These are phyloP conservation scores for Patella caerulea DNA, from an alignment of 2,888 invertebrate species.

Conservation along the genomic window DNA sequence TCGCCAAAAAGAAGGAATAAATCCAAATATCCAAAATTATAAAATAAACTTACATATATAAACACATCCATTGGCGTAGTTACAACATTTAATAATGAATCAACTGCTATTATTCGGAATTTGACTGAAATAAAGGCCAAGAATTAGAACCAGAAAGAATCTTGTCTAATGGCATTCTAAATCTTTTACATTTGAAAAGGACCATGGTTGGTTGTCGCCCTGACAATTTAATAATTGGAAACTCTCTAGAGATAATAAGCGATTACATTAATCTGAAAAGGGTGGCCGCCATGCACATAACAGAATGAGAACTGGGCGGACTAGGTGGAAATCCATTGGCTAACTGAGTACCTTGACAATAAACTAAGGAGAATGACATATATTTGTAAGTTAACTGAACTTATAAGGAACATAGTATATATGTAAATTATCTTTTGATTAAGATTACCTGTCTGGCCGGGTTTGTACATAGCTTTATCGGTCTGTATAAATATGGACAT, in stretches of 20 bases:
- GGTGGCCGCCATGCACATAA: neutral
- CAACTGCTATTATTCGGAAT: conserved; percentile 85
- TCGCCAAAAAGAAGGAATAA: too few relatives aligned
- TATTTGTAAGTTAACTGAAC: too few relatives aligned
- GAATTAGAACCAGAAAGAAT: neutral
- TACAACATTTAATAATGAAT: conserved; percentile 81
- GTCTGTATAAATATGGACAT: conserved; percentile 64
- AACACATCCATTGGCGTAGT: conserved; percentile 78
- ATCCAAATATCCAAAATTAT: too few relatives aligned
- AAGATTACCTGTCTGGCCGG: conserved; percentile 61
- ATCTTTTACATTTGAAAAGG: too few relatives aligned
- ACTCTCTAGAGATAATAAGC: neutral
- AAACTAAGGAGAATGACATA: neutral
- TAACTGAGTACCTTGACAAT: neutral
- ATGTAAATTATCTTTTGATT: neutral
- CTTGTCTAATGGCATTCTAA: too few relatives aligned
- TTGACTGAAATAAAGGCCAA: conserved; percentile 74
- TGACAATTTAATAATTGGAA: neutral
- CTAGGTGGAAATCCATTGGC: neutral
- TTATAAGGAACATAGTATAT: neutral
- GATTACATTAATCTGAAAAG: neutral
- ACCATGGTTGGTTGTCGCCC: too few relatives aligned
- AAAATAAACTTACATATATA: conserved; percentile 78
- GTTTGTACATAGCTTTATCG: conserved; percentile 56
- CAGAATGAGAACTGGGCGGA: too few relatives aligned